A percentile compares a stretch with the other conserved stretches of the same genome.
These are phyloP conservation scores for Arctocebus calabarensis DNA, from an alignment of 2,797 vertebrate genomes.

Conservation along the genomic window DNA sequence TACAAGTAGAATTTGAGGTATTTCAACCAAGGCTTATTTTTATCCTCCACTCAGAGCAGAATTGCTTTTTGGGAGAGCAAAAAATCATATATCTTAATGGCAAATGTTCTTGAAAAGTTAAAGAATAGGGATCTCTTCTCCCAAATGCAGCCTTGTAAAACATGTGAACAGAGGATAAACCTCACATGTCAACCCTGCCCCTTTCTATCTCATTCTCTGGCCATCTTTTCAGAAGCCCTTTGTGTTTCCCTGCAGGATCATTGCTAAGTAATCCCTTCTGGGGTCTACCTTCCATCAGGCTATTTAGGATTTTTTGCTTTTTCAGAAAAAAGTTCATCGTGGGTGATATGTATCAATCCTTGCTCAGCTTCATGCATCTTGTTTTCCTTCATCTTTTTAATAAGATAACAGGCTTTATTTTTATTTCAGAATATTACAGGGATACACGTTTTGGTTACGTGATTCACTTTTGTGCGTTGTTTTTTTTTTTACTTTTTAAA, in stretches of 20 bases:
- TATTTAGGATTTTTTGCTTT: neutral
- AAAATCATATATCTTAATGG: conserved; percentile 11
- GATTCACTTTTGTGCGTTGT: too few relatives aligned
- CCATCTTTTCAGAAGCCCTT: neutral
- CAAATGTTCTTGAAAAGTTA: conserved; percentile 11
- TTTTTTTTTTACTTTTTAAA: too few relatives aligned
- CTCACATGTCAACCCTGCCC: neutral
- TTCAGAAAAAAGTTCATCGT: neutral
- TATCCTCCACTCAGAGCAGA: neutral
- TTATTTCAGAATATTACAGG: too few relatives aligned
- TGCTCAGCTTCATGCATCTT: neutral
- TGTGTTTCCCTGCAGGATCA: neutral
- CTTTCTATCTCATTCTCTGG: neutral
- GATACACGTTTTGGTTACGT: too few relatives aligned
- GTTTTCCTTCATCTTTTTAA: neutral
- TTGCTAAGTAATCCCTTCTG: neutral
- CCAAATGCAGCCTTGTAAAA: conserved; percentile 41
- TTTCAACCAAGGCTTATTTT: conserved; percentile 53
- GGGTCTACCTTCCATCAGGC: neutral
- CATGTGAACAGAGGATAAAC: neutral
- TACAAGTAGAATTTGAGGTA: conserved; percentile 33
- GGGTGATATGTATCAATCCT: neutral
- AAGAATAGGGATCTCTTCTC: conserved; percentile 20
- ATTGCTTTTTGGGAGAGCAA: conserved; percentile 39
- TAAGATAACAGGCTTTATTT: neutral